Percentiles rank a stretch among this genome's conserved stretches.
These are phyloP conservation scores for Notamacropus eugenii DNA, from an alignment of 2,797 vertebrate species.

Conservation along the genomic window DNA sequence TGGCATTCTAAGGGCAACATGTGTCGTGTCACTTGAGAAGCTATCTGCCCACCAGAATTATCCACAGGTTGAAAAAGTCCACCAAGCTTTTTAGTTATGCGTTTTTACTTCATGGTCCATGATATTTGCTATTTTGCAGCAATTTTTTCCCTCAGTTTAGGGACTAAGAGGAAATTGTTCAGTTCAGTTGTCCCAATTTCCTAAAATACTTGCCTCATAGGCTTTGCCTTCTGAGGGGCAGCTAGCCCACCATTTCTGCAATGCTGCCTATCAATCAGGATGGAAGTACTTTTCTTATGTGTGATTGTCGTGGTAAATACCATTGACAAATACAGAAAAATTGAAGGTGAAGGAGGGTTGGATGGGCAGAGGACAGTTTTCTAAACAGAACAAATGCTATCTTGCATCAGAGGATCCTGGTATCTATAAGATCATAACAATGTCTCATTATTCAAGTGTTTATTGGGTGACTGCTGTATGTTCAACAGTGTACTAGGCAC, in stretches of 20 bases:
- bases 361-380: not conserved
- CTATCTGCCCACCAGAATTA: too few species aligned
- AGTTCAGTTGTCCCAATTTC: not conserved
- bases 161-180: not conserved
- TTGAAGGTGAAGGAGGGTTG: not conserved
- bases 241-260: not conserved
- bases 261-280: not conserved
- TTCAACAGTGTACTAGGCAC: not conserved
- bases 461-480: not conserved
- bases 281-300: not conserved
- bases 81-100: not conserved
- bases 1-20: not conserved
- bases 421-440: not conserved
- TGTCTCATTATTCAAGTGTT: not conserved
- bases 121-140: not conserved
- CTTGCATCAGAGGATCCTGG: not conserved
- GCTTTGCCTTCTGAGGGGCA: not conserved
- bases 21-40: not conserved
- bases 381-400: not conserved
- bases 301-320: not conserved
- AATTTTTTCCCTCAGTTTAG: not conserved
- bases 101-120: not conserved
- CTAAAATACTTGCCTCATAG: conserved; percentile 3
- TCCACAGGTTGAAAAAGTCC: not conserved
- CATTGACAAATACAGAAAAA: not conserved